Percentiles rank a stretch among this genome's conserved stretches.
These are phyloP conservation scores for Ichneumoninae sp. DNA, from an alignment of 2,888 invertebrate genomes.

Conservation along the genomic window DNA sequence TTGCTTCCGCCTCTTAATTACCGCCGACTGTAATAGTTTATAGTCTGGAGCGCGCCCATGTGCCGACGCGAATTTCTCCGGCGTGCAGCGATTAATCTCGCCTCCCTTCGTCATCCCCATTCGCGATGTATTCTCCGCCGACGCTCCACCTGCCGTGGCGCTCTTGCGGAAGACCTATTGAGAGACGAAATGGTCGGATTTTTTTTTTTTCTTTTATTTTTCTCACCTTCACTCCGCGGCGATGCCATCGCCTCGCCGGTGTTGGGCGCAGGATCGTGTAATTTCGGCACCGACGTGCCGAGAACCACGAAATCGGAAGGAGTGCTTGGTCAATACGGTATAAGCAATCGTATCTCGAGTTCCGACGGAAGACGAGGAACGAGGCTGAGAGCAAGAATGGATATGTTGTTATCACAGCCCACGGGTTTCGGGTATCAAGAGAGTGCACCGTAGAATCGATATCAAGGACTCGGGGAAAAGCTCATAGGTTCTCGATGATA, in stretches of 20 bases:
- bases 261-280: slow-evolving; percentile 30
- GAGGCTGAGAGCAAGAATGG: slow-evolving; percentile 17
- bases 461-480: neutral
- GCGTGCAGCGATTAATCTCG: slow-evolving; percentile 60
- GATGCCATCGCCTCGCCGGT: slow-evolving; percentile 3
- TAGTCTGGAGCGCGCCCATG: slow-evolving; percentile 26
- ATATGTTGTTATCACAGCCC: neutral
- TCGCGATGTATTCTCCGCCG: slow-evolving; percentile 21
- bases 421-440: neutral
- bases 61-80: slow-evolving; percentile 50
- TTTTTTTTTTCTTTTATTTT: slow-evolving; percentile 38
- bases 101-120: slow-evolving; percentile 37
- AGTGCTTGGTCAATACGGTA: slow-evolving; percentile 55
- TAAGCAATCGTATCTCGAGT: slow-evolving; percentile 47
- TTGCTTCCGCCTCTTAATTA: slow-evolving; percentile 60
- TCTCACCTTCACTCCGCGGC: slow-evolving; percentile 32
- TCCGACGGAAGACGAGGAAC: slow-evolving; percentile 8
- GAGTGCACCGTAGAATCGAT: slow-evolving; percentile 20
- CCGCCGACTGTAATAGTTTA: slow-evolving; percentile 43
- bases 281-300: slow-evolving; percentile 49
- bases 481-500: neutral
- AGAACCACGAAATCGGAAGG: slow-evolving; percentile 23
- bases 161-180: slow-evolving; percentile 39
- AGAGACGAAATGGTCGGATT: slow-evolving; percentile 21
- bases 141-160: slow-evolving; percentile 19